Base-by-base conservation (phyloP, 1,140 invertebrate genomes). In the Acyrthosiphon pisum region DNA sequence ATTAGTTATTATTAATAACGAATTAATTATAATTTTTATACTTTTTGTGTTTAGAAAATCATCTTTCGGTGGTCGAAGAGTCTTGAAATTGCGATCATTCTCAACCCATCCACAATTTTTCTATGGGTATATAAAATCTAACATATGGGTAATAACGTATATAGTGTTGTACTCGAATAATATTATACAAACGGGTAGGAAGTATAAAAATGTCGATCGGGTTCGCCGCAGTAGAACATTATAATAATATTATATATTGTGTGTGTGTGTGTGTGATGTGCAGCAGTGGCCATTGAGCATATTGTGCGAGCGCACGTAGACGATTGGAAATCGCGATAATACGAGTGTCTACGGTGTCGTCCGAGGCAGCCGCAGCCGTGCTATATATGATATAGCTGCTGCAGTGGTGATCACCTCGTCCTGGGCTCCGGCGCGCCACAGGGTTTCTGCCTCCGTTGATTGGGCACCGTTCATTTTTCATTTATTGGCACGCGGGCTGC, bases 401-500 rank as follows among this genome's bases (percentile, higher is more conserved):
- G 87, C 44, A 50, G 87, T 9, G 87, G 48, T 23, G 48, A 53
- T 53, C 60, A 50, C 68, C 68, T 91, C 90, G 53, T 56, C 60
- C 60, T 14, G 56, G 53, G 7, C 35, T 76, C n/a, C 60, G n/a
- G 23, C 89, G 53, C 53, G 76, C 91, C 91, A 22, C 91, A 92
- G 91, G 91, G 91, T 92, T 92, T 92, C 91, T 83, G 91, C 91
- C 68, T 92, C 91, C 91, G 91, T 92, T 92, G 91, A 92, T 92
- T 92, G 91, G 91, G n/a, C 91, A 48, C 60, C 68, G 91, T 83
- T 83, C 91, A 83, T 92, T 92, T 92, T 92, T 92, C 91, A 92
- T 92, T 92, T 92, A 92, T 92, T 83, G 91, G 91, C 91, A 92
- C n/a, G 41, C 90, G 60, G 90, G 44, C 68, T 83, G 90, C 90